A percentile compares a stretch with the other conserved stretches of the same genome.
phyloP scores from a whole-genome alignment of 2,888 invertebrate genomes.

The Muschampia plurimacula region DNA sequence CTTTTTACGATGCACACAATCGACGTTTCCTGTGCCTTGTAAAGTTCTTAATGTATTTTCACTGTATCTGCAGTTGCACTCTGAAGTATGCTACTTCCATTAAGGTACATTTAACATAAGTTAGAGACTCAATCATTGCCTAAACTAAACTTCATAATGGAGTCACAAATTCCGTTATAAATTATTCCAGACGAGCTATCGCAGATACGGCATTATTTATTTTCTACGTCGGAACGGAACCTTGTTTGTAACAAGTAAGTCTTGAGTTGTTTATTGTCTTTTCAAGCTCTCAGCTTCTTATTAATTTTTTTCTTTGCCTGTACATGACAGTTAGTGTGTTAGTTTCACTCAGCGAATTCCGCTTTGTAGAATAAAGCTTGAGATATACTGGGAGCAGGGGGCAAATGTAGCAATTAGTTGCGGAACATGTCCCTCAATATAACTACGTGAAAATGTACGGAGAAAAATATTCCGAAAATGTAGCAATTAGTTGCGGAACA shows the following conservation, averaged over 20 bases:
- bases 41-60: background rate
- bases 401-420: too few species aligned
- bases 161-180: conserved; percentile 19
- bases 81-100: conserved; percentile 9
- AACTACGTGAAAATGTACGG: too few species aligned
- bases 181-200: conserved; percentile 12
- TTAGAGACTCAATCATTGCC: conserved; percentile 21
- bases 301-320: too few species aligned
- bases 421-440: too few species aligned
- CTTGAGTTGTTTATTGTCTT: conserved; percentile 5
- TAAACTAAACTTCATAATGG: conserved; percentile 20
- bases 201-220: conserved; percentile 14
- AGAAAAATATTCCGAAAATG: too few species aligned
- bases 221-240: conserved; percentile 8
- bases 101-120: conserved; percentile 13
- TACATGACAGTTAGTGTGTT: too few species aligned
- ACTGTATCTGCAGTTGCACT: background rate
- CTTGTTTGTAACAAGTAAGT: background rate
- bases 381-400: too few species aligned
- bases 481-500: too few species aligned
- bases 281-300: background rate
- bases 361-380: too few species aligned
- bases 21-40: background rate
- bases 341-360: too few species aligned
- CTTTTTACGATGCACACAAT: too few species aligned